A percentile compares a stretch with the other conserved stretches of the same genome.
phyloP scores from a whole-genome alignment of 2,797 vertebrate genomes.

The Gymnodraco acuticeps region DNA sequence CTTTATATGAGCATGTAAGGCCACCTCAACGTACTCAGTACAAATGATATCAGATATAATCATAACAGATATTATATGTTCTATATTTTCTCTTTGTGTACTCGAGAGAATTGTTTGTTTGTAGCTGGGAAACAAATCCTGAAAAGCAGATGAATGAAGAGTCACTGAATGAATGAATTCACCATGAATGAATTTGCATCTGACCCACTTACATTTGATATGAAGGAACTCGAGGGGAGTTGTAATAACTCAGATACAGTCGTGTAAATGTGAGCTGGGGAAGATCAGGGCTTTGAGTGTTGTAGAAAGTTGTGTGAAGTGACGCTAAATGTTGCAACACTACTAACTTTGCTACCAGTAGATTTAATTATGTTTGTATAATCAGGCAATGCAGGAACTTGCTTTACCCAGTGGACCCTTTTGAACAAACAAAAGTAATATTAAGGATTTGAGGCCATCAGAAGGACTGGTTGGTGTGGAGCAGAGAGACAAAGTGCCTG shows the following conservation, averaged over 20 bases:
- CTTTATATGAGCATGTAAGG: too few relatives aligned
- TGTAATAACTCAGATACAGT: neutral
- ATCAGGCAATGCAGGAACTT: neutral
- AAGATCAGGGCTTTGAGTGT: neutral
- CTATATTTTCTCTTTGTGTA: neutral
- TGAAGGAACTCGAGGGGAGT: neutral
- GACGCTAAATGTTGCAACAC: too few relatives aligned
- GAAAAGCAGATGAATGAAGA: constrained; percentile 3
- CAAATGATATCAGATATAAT: too few relatives aligned
- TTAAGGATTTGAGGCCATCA: too few relatives aligned
- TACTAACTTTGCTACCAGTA: neutral
- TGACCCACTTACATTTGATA: constrained; percentile 39
- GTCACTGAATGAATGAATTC: constrained; percentile 30
- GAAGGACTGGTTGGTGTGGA: neutral
- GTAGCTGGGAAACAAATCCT: neutral
- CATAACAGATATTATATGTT: too few relatives aligned
- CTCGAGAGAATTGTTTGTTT: constrained; percentile 3
- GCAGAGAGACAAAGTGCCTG: neutral
- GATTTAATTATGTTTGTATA: neutral
- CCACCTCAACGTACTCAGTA: too few relatives aligned
- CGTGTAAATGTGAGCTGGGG: constrained; percentile 2
- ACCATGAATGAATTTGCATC: constrained; percentile 42
- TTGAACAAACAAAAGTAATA: too few relatives aligned
- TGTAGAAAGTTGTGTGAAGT: neutral
- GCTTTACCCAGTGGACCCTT: too few relatives aligned